Evolutionary conservation across 1,140 invertebrate genomes (phyloP), one percentile per base, ranked within the genome.

Genomic region (Rhynchophorus ferrugineus): DNA sequence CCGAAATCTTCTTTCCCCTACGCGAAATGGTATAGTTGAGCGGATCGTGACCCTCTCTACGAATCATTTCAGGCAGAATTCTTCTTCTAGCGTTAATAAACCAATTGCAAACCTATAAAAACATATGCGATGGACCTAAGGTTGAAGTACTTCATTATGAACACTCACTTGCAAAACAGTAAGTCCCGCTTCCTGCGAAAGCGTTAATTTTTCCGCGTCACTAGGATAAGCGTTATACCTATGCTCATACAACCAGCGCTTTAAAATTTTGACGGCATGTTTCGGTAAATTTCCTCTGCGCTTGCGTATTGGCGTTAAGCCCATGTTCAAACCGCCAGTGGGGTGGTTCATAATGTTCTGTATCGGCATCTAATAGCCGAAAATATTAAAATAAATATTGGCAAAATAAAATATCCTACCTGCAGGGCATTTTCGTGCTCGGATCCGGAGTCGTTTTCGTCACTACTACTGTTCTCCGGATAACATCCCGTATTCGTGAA

Each of bases 181-280:
- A 1, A 97, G 74, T 62, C 87, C 86, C 0, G 92, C 88, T 61
- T 91, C 87, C 64, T 85, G 82, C 11, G 91, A 89, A 3, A 96
- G 71, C 0, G 80, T 78, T 1, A 84, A 66, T 66, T 96, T 97
- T 69, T 96, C 91, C 13, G 82, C 82, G 64, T 96, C 94, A 59
- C 83, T 92, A 0, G 94, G 94, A 67, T 96, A 97, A 0, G 93
- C 92, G 67, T 95, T 94, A 72, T 91, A 95, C 16, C 91, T 78
- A 63, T 95, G 89, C 44, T 93, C 88, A 64, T 88, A 94, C 0
- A 96, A 75, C 92, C 93, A 96, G 43, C 84, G 77, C 66, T 92
- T 93, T 2, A 97, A 68, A 29, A 95, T 88, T 62, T 87, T 89
- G 0, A 95, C 90, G 0, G 89, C 87, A 62, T 91, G 86, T 67